These are phyloP conservation scores for Promerops cafer DNA, from an alignment of 2,113 vertebrate species.

Conservation along the genomic window DNA sequence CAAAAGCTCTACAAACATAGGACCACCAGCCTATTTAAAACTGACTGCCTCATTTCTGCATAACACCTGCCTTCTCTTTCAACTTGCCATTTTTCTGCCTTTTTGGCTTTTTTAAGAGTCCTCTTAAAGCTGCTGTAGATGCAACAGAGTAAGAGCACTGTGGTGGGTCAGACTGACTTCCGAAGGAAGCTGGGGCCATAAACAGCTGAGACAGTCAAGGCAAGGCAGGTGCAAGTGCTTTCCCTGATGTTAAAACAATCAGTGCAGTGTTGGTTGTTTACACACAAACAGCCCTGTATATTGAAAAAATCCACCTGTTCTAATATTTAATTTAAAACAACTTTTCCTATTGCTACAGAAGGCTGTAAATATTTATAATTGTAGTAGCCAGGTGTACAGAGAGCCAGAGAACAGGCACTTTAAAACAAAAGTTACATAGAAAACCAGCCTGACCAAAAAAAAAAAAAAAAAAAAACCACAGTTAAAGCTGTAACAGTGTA, in stretches of 20 bases:
- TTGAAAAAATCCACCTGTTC: background rate
- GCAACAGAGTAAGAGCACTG: background rate
- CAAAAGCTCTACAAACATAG: background rate
- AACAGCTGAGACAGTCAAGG: background rate
- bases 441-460: background rate
- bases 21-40: background rate
- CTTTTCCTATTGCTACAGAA: background rate
- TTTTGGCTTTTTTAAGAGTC: background rate
- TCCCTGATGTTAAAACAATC: background rate
- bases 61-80: background rate
- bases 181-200: background rate
- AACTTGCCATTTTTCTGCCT: background rate
- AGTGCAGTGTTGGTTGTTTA: background rate
- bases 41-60: background rate
- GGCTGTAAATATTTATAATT: background rate
- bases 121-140: background rate
- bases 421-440: accelerated
- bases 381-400: background rate
- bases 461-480: background rate
- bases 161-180: background rate
- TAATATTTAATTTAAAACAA: background rate
- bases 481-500: accelerated
- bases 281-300: background rate
- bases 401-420: background rate
- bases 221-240: background rate